These are phyloP conservation scores for Natrix natrix DNA, from an alignment of 2,797 vertebrate genomes.

Conservation along the genomic window DNA sequence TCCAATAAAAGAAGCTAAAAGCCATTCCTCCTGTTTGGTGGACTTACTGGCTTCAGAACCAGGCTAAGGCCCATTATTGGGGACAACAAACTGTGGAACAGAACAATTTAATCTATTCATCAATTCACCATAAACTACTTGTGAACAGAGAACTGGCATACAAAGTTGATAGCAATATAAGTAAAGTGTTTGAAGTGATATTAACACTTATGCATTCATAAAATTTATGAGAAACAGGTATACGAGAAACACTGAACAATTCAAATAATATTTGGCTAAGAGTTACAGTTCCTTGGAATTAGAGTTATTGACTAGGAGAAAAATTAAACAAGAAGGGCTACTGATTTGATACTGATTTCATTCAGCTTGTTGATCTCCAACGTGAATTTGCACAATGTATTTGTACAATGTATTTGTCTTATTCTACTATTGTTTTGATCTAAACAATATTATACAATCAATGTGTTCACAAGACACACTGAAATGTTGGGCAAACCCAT, in stretches of 20 bases:
- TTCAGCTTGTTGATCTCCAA: background rate
- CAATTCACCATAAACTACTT: background rate
- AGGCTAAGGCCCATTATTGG: too few relatives aligned
- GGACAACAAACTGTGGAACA: background rate
- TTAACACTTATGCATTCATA: fast-evolving
- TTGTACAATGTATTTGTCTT: background rate
- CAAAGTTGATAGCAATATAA: background rate
- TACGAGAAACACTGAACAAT: background rate
- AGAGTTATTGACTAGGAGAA: background rate
- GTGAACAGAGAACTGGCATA: background rate
- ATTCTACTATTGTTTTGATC: background rate
- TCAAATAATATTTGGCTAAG: background rate
- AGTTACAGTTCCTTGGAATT: background rate
- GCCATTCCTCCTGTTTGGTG: too few relatives aligned
- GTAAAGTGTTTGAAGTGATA: background rate
- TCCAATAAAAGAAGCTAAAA: too few relatives aligned
- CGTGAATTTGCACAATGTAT: background rate
- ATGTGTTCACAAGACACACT: background rate
- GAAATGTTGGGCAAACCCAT: background rate
- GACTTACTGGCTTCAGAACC: too few relatives aligned
- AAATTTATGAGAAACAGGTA: background rate
- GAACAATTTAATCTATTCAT: background rate
- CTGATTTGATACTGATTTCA: background rate
- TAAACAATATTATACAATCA: background rate
- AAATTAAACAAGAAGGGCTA: background rate